A percentile compares a stretch with the other conserved stretches of the same genome.
phyloP scores from a whole-genome alignment of 1,140 invertebrate genomes.

The Himalopsyche phryganea region DNA sequence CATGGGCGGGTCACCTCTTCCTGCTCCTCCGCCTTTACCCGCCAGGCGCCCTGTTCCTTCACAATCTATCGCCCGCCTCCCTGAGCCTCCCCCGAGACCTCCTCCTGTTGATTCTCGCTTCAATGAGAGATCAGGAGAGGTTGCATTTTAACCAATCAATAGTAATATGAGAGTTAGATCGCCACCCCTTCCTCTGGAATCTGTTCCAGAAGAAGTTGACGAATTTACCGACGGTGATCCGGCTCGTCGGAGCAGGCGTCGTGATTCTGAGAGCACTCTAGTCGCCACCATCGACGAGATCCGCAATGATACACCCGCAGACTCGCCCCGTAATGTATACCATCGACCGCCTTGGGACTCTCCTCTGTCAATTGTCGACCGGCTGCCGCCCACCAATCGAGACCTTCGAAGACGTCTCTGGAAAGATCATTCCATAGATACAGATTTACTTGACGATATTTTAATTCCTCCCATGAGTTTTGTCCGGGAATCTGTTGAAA shows the following conservation, averaged over 20 bases:
- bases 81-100: constrained; percentile 37
- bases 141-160: constrained; percentile 58
- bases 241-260: constrained; percentile 43
- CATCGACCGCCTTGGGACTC: constrained; percentile 57
- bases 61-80: constrained; percentile 45
- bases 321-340: constrained; percentile 58
- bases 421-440: too few species aligned
- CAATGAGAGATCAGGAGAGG: constrained; percentile 48
- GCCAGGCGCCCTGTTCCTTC: constrained; percentile 48
- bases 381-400: constrained; percentile 22
- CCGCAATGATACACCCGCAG: constrained; percentile 54
- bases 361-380: constrained; percentile 42
- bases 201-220: constrained; percentile 59
- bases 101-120: constrained; percentile 56
- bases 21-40: constrained; percentile 43
- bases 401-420: too few species aligned
- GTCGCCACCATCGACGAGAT: constrained; percentile 65
- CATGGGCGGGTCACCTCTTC: constrained; percentile 59
- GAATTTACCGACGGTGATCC: constrained; percentile 46
- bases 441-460: not conserved
- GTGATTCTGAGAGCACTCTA: constrained; percentile 55
- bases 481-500: too few species aligned
- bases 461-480: too few species aligned
- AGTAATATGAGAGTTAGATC: constrained; percentile 55
- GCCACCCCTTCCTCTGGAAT: constrained; percentile 45